Evolutionary conservation across 2,113 vertebrate species (phyloP).

Genomic region (Epinephelus cyanopodus): DNA sequence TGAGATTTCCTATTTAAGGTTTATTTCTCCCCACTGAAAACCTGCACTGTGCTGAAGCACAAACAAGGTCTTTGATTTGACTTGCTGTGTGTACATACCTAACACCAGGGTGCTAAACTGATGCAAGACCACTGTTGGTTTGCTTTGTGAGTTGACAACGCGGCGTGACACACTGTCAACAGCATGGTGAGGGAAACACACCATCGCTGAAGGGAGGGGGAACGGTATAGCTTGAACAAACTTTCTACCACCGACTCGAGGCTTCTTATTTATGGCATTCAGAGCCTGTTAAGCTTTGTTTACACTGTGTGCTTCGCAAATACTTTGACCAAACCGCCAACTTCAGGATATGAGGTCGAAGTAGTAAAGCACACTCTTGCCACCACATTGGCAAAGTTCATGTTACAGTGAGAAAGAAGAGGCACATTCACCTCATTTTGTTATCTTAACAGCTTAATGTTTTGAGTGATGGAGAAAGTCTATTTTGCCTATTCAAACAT

Average conservation of each 20-base stretch:
- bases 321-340: conserved; percentile 69
- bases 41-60: conserved; percentile 76
- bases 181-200: conserved; percentile 43
- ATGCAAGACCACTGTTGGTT: conserved; percentile 67
- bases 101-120: conserved; percentile 78
- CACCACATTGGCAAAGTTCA: conserved; percentile 54
- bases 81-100: conserved; percentile 79
- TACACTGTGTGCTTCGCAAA: conserved; percentile 68
- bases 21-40: conserved; percentile 84
- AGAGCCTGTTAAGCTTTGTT: conserved; percentile 57
- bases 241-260: conserved; percentile 49
- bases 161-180: conserved; percentile 69
- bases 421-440: conserved; percentile 59
- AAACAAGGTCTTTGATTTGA: conserved; percentile 84
- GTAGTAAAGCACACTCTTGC: conserved; percentile 59
- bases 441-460: conserved; percentile 62
- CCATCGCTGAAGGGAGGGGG: conserved; percentile 43
- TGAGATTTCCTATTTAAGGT: conserved; percentile 88
- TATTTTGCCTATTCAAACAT: conserved; percentile 69
- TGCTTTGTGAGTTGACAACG: conserved; percentile 72
- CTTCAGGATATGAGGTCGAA: conserved; percentile 65
- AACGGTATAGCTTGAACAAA: conserved; percentile 64
- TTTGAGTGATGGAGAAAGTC: conserved; percentile 58
- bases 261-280: conserved; percentile 65
- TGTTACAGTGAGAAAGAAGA: conserved; percentile 68